Evolutionary conservation across 2,888 invertebrate species (phyloP).

Genomic region (Tenthredo amoena): DNA sequence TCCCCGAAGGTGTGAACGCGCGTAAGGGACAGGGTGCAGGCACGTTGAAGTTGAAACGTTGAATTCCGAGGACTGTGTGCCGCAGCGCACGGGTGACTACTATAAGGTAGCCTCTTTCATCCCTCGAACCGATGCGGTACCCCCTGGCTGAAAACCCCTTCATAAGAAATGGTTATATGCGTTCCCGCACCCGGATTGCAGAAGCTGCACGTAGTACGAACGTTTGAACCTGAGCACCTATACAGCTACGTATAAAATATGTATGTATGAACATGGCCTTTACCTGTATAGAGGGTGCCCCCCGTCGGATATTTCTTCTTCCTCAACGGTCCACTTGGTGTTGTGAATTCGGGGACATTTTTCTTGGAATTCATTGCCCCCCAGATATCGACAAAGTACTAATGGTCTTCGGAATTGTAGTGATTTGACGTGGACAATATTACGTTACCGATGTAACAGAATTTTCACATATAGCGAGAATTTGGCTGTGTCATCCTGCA

Average conservation of each 20-base stretch:
- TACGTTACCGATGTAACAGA: neutral
- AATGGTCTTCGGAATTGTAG: neutral
- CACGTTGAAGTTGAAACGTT: slow-evolving; percentile 42
- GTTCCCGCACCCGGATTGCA: slow-evolving; percentile 25
- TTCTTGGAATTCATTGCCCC: neutral
- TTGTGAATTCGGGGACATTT: neutral
- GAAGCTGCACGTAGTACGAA: neutral
- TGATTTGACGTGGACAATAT: neutral
- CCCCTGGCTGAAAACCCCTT: slow-evolving; percentile 16
- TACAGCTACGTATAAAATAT: neutral
- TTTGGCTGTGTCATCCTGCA: slow-evolving; percentile 19
- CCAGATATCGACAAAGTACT: neutral
- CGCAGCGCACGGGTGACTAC: slow-evolving; percentile 15
- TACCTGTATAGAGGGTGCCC: slow-evolving; percentile 29
- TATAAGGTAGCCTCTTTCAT: slow-evolving; percentile 34
- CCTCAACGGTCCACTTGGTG: neutral
- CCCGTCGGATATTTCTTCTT: neutral
- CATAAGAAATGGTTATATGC: slow-evolving; percentile 40
- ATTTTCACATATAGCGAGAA: neutral
- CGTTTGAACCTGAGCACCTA: neutral
- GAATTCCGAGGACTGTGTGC: slow-evolving; percentile 33
- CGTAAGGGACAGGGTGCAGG: slow-evolving; percentile 26
- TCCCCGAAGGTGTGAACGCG: slow-evolving; percentile 36
- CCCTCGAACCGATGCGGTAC: slow-evolving; percentile 12
- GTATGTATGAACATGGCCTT: neutral